These are phyloP conservation scores for Euura saliciscinereae DNA, from an alignment of 1,140 invertebrate species.

Conservation along the genomic window DNA sequence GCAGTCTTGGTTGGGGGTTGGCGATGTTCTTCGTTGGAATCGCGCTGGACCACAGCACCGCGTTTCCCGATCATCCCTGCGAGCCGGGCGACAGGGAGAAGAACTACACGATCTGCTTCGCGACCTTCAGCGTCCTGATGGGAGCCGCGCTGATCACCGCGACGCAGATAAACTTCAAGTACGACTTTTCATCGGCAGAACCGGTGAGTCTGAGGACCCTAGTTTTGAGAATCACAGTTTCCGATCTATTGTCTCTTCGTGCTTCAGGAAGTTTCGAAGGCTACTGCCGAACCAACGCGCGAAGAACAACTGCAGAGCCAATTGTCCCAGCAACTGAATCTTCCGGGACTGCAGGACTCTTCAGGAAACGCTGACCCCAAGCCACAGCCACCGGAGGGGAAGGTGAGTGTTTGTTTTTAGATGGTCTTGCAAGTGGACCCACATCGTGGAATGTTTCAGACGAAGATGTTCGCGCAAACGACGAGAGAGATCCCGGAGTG, in stretches of 20 bases:
- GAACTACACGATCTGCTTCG: constrained; percentile 99
- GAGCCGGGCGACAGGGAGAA: constrained; percentile 87
- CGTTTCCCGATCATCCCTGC: constrained; percentile 89
- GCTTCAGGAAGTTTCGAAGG: constrained; percentile 51
- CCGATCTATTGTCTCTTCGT: not conserved
- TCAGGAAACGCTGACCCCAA: constrained; percentile 56
- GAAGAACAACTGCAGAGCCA: constrained; percentile 83
- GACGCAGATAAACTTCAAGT: constrained; percentile 86
- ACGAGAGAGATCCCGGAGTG: constrained; percentile 89
- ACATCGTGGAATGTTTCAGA: constrained; percentile 61
- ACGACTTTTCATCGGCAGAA: constrained; percentile 60
- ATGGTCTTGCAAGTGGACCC: not conserved
- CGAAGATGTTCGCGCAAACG: constrained; percentile 93
- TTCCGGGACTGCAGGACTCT: constrained; percentile 76
- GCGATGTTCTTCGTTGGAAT: constrained; percentile 99
- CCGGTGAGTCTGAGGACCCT: constrained; percentile 33
- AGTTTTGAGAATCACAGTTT: no score
- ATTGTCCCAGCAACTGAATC: constrained; percentile 78
- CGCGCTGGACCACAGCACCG: constrained; percentile 95
- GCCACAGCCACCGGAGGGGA: constrained; percentile 63
- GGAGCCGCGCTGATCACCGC: constrained; percentile 91
- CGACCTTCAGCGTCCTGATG: constrained; percentile 97
- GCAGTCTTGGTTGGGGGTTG: constrained; percentile 96
- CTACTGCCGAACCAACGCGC: constrained; percentile 54
- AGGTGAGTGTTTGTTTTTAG: constrained; percentile 46